Evolutionary conservation across 2,797 vertebrate species (phyloP).

Genomic region (Siniperca obscura): DNA sequence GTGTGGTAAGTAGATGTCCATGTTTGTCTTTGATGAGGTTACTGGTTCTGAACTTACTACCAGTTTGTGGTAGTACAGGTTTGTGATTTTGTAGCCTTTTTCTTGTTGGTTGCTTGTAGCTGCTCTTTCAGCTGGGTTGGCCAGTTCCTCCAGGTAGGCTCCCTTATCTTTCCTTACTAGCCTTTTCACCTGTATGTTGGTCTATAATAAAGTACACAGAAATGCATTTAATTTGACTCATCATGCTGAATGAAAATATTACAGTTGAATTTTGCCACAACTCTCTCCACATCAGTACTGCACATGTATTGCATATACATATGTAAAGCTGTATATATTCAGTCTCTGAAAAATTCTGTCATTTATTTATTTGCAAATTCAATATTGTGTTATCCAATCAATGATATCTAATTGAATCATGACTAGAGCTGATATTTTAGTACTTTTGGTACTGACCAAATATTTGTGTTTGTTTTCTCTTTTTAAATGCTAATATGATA

Average conservation of each 20-base stretch:
- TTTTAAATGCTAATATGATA: not conserved
- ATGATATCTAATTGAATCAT: not conserved
- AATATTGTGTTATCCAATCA: not conserved
- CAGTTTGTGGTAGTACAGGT: too few species aligned
- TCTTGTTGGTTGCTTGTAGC: too few species aligned
- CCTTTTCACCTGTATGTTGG: too few species aligned
- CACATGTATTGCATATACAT: not conserved
- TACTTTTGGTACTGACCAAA: not conserved
- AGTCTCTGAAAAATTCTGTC: not conserved
- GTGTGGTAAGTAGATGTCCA: too few species aligned
- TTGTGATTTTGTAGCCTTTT: too few species aligned
- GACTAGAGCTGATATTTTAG: too few species aligned
- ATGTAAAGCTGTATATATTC: not conserved
- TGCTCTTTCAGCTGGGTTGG: too few species aligned
- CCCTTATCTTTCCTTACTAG: too few species aligned
- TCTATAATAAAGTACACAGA: conserved; percentile 1
- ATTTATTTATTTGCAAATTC: not conserved
- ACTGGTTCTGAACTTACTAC: too few species aligned
- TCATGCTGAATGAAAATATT: conserved; percentile 45
- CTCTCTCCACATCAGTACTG: not conserved
- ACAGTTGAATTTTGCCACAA: conserved; percentile 22
- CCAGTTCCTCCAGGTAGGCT: too few species aligned
- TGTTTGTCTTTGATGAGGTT: too few species aligned
- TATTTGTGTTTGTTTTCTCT: not conserved
- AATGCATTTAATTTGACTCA: conserved; percentile 46